A percentile compares a stretch with the other conserved stretches of the same genome.
Conservation (phyloP, 2,797 vertebrate genomes). For the Diglossa cyanea region DNA sequence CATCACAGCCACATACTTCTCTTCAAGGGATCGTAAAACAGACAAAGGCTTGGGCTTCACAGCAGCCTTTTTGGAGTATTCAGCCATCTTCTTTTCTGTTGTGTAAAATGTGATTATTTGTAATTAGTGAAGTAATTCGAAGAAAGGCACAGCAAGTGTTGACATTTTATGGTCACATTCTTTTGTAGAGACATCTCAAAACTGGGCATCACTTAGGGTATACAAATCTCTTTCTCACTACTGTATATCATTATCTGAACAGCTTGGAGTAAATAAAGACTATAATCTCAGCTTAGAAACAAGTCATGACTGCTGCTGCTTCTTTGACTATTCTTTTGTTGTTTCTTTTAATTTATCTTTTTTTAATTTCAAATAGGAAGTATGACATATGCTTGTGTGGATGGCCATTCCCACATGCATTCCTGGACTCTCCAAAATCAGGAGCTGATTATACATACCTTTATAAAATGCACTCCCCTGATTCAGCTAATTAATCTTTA, state of each 20-base stretch:
- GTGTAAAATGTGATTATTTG: constrained; percentile 26
- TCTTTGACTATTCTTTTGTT: neutral
- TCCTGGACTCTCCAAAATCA: neutral
- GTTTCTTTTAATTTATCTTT: neutral
- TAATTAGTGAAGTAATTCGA: neutral
- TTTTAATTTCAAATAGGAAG: neutral
- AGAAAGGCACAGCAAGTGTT: neutral
- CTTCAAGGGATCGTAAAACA: constrained; percentile 92
- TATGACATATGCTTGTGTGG: neutral
- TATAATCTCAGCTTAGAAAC: neutral
- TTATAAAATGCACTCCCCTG: neutral
- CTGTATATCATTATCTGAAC: neutral
- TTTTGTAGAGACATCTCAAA: neutral
- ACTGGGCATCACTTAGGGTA: neutral
- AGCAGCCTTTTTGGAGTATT: constrained; percentile 87
- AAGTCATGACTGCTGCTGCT: neutral
- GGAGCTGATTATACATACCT: neutral
- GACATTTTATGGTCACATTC: neutral
- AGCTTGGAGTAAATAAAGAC: neutral
- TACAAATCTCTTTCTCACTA: neutral
- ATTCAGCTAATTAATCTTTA: neutral
- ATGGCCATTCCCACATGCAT: neutral
- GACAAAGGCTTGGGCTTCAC: constrained; percentile 90
- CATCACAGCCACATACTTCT: constrained; percentile 95
- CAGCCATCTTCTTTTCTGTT: constrained; percentile 94